Conservation (phyloP, 2,797 vertebrate species). For the Natrix natrix region DNA sequence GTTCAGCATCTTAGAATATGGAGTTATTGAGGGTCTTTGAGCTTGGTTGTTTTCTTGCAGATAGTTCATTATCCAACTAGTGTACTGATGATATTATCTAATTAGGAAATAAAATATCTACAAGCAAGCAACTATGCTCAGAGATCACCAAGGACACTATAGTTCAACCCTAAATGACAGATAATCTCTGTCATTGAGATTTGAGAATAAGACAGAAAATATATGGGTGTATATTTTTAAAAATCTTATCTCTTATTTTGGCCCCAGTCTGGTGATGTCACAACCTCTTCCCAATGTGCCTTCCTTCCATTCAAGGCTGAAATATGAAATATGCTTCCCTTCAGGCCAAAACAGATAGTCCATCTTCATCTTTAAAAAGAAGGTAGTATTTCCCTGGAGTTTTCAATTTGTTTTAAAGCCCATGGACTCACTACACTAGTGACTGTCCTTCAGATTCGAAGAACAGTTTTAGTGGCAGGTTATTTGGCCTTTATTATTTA, state of each 20-base stretch:
- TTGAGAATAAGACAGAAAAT: neutral
- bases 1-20: neutral
- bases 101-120: neutral
- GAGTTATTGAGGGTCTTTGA: neutral
- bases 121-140: neutral
- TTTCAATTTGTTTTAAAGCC: neutral
- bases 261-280: neutral
- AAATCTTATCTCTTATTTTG: neutral
- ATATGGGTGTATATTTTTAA: neutral
- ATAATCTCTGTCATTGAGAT: neutral
- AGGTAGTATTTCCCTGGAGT: neutral
- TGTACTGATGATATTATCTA: neutral
- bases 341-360: neutral
- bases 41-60: neutral
- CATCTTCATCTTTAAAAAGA: neutral
- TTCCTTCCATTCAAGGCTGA: neutral
- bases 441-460: neutral
- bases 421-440: neutral
- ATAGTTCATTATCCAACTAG: neutral
- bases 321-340: neutral
- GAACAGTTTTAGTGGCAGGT: constrained; percentile 5
- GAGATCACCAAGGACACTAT: neutral
- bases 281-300: neutral
- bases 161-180: neutral
- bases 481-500: constrained; percentile 25